Evolutionary conservation across 2,797 vertebrate genomes (phyloP).

Genomic region (Enoplosus armatus): DNA sequence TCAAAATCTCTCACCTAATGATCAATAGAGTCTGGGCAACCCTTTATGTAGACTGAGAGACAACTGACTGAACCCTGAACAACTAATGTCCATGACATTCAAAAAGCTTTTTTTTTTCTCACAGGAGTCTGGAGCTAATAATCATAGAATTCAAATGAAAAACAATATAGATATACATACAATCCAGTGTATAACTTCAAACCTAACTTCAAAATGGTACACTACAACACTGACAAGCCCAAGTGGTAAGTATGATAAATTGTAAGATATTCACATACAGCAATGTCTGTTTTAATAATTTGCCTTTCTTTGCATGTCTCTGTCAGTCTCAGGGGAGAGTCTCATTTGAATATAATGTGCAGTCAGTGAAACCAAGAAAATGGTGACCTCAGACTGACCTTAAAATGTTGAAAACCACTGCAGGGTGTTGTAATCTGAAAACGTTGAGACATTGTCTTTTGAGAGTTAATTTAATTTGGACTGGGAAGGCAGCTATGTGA

Average conservation of each 20-base stretch:
- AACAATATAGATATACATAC: conserved; percentile 4
- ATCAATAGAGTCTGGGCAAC: conserved; percentile 60
- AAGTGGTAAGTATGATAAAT: no score
- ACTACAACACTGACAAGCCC: neutral
- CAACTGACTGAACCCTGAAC: conserved; percentile 52
- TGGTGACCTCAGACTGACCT: conserved; percentile 24
- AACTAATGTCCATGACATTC: conserved; percentile 56
- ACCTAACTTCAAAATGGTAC: conserved; percentile 12
- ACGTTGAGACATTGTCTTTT: neutral
- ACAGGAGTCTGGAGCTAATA: conserved; percentile 34
- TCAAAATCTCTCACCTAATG: conserved; percentile 60
- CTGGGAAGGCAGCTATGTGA: neutral
- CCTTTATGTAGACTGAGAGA: conserved; percentile 54
- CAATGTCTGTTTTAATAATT: neutral
- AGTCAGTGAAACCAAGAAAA: conserved; percentile 31
- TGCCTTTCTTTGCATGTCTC: neutral
- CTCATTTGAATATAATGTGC: conserved; percentile 22
- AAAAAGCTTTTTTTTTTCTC: conserved; percentile 42
- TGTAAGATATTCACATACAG: neutral
- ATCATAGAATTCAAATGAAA: conserved; percentile 39
- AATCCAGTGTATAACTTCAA: neutral
- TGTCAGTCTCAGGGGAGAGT: neutral
- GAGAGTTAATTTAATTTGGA: conserved; percentile 12
- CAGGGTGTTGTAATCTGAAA: conserved; percentile 3
- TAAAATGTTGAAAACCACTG: conserved; percentile 13